These are phyloP conservation scores for Phyllostomus hastatus DNA, from an alignment of 2,113 vertebrate species.

Conservation along the genomic window DNA sequence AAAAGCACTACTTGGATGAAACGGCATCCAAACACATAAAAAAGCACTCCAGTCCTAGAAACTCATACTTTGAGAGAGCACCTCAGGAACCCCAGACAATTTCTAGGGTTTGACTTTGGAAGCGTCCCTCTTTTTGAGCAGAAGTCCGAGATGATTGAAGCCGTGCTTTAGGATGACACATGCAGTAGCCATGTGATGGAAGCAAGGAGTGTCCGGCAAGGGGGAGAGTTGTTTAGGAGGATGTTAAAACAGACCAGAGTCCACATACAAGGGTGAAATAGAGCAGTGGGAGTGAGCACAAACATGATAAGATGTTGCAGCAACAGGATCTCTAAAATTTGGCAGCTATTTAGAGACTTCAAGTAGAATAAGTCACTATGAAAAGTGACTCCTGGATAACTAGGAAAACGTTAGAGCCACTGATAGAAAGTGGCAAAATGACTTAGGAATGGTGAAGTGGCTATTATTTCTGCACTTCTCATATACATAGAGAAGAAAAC, in stretches of 20 bases:
- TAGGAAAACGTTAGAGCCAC: background rate
- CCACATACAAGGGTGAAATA: rapidly evolving
- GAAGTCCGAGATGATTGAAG: background rate
- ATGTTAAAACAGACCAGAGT: background rate
- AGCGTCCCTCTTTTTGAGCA: background rate
- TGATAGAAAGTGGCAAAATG: background rate
- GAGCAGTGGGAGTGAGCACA: rapidly evolving
- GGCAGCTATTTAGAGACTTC: background rate
- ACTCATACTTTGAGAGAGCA: background rate
- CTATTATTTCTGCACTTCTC: background rate
- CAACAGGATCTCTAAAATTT: background rate
- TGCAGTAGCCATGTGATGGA: background rate
- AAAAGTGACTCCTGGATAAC: background rate
- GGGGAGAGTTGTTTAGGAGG: background rate
- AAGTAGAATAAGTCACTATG: background rate
- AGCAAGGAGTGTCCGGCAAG: background rate
- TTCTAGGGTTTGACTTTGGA: background rate
- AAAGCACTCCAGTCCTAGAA: background rate
- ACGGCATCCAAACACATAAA: background rate
- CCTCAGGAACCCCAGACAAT: background rate
- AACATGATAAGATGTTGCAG: background rate
- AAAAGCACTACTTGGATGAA: background rate
- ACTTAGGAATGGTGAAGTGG: background rate
- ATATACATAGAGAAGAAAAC: background rate
- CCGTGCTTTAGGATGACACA: background rate